phyloP scores from a whole-genome alignment of 2,113 vertebrate species.

The Gobius niger region DNA sequence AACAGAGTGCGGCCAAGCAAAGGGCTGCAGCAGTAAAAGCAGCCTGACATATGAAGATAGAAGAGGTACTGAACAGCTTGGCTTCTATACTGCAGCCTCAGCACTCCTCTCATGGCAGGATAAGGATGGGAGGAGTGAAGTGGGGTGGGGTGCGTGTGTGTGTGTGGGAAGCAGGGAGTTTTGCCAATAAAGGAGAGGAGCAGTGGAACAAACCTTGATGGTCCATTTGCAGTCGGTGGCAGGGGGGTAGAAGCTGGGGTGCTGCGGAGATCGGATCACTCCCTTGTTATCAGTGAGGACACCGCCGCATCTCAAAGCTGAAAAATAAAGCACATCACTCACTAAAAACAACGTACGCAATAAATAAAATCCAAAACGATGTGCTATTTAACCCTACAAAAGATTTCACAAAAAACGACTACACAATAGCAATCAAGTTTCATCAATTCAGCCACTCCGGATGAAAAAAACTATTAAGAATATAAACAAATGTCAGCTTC shows the following conservation, averaged over 20 bases:
- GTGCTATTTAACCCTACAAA: too few species aligned
- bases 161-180: slow-evolving; percentile 13
- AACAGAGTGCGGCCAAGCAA: slow-evolving; percentile 38
- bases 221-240: slow-evolving; percentile 74
- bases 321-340: slow-evolving; percentile 14
- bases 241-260: slow-evolving; percentile 79
- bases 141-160: neutral
- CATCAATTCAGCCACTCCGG: too few species aligned
- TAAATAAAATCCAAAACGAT: neutral
- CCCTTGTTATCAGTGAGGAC: slow-evolving; percentile 39
- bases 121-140: slow-evolving; percentile 43
- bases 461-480: too few species aligned
- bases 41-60: slow-evolving; percentile 72
- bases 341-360: neutral
- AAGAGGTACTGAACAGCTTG: slow-evolving; percentile 73
- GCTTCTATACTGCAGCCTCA: slow-evolving; percentile 68
- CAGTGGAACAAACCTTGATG: slow-evolving; percentile 69
- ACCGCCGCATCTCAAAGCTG: slow-evolving; percentile 64
- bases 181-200: slow-evolving; percentile 18
- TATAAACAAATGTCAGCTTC: too few species aligned
- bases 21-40: slow-evolving; percentile 57
- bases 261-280: slow-evolving; percentile 67
- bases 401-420: too few species aligned
- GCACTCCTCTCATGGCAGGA: slow-evolving; percentile 60
- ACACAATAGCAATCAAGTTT: too few species aligned